A percentile compares a stretch with the other conserved stretches of the same genome.
Conservation (phyloP, 2,113 vertebrate genomes). For the mouse (Mus musculus) region GRCm39 chr7:102046001-102046500, state of each 20-base stretch:
- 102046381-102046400: neutral
- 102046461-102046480: neutral
- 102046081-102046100: constrained; percentile 19
- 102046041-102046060: constrained; percentile 6
- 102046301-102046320: too few relatives aligned
- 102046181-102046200: too few relatives aligned
- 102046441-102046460: neutral
- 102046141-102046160: neutral
- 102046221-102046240: too few relatives aligned
- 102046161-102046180: too few relatives aligned
- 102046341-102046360: neutral
- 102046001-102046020: neutral
- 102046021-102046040: neutral
- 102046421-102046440: neutral
- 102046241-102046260: too few relatives aligned
- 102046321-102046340: too few relatives aligned
- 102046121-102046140: neutral
- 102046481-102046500: neutral
- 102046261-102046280: too few relatives aligned
- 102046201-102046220: too few relatives aligned
- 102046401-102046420: neutral
- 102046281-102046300: too few relatives aligned
- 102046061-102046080: neutral
- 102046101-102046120: constrained; percentile 8
- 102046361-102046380: neutral